Conservation (phyloP, 2,113 vertebrate genomes). For the Lethenteron reissneri region DNA sequence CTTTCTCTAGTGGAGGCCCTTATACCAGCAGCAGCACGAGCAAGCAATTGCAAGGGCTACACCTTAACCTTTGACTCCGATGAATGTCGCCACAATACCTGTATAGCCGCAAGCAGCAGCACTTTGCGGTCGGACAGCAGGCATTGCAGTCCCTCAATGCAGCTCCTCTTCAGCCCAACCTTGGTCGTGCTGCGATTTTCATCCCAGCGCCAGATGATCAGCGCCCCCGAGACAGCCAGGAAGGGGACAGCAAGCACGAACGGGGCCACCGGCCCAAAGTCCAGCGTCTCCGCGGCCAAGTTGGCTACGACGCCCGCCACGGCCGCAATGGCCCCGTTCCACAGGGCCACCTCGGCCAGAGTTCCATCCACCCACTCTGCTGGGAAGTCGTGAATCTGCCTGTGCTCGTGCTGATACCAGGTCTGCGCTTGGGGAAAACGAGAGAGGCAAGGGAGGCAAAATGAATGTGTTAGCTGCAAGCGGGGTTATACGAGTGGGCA, state of each 20-base stretch:
- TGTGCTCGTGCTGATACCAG: slow-evolving; percentile 58
- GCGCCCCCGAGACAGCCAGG: slow-evolving; percentile 30
- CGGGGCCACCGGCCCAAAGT: slow-evolving; percentile 55
- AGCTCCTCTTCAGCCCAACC: slow-evolving; percentile 31
- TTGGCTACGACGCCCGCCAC: slow-evolving; percentile 53
- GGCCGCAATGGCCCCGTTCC: slow-evolving; percentile 55
- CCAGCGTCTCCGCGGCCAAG: slow-evolving; percentile 46
- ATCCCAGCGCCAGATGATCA: slow-evolving; percentile 48
- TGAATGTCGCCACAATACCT: no score
- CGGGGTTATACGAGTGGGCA: no score
- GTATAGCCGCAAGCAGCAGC: slow-evolving; percentile 50
- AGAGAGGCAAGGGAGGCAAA: no score
- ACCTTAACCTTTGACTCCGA: no score
- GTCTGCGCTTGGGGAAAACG: slow-evolving; percentile 9
- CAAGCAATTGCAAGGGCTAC: no score
- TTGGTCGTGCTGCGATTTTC: slow-evolving; percentile 32
- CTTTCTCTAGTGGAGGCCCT: no score
- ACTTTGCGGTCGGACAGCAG: slow-evolving; percentile 51
- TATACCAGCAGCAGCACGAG: no score
- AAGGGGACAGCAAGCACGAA: slow-evolving; percentile 57
- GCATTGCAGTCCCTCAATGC: slow-evolving; percentile 44
- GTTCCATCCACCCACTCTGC: slow-evolving; percentile 61
- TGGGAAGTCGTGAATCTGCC: slow-evolving; percentile 51
- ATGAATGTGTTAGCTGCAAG: no score
- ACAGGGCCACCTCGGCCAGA: slow-evolving; percentile 42